A percentile compares a stretch with the other conserved stretches of the same genome.
Conservation (phyloP, 1,140 invertebrate genomes). For the Holotrichia oblita region DNA sequence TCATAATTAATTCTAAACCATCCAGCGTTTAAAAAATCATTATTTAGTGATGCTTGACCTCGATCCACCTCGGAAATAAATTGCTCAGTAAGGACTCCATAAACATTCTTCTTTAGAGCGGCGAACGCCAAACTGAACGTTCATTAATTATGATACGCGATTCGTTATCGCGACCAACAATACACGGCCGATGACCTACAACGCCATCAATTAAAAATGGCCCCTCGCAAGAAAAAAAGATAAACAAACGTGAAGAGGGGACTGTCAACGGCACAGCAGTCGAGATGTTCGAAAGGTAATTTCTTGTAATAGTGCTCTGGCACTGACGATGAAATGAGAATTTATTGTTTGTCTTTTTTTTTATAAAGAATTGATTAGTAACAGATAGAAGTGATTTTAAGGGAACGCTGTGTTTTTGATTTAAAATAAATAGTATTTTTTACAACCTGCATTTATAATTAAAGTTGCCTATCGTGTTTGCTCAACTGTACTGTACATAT, state of each 20-base stretch:
- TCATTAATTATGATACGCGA: constrained; percentile 20
- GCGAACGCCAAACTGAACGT: not conserved
- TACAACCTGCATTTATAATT: too few relatives aligned
- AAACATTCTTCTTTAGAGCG: not conserved
- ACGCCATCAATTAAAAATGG: not conserved
- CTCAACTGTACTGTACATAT: too few relatives aligned
- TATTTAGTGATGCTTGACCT: constrained; percentile 20
- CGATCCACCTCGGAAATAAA: not conserved
- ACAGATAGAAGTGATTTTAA: not conserved
- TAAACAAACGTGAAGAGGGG: not conserved
- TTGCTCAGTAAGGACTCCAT: constrained; percentile 1
- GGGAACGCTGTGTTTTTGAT: not conserved
- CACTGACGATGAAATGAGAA: not conserved
- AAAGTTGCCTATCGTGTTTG: too few relatives aligned
- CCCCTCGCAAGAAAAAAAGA: not conserved
- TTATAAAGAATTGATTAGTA: not conserved
- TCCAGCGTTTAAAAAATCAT: constrained; percentile 7
- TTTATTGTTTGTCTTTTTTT: not conserved
- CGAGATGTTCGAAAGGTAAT: not conserved
- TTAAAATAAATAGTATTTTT: too few relatives aligned
- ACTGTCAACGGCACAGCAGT: not conserved
- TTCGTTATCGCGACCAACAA: constrained; percentile 16
- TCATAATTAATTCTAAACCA: not conserved
- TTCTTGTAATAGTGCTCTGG: not conserved
- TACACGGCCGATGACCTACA: not conserved